phyloP scores from a whole-genome alignment of 1,140 invertebrate genomes.

The Papilio helenus region DNA sequence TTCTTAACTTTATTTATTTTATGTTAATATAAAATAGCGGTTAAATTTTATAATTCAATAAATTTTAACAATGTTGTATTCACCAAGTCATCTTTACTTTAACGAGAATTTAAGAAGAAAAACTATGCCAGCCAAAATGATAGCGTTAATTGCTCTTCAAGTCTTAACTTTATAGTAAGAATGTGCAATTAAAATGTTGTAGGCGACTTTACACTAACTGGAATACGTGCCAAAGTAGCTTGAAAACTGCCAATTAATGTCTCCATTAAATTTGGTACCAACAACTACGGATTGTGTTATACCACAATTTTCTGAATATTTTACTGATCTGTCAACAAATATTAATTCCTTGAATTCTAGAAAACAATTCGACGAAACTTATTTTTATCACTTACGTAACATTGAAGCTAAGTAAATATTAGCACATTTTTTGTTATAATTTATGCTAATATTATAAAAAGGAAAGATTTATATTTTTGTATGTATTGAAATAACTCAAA shows the following conservation, averaged over 20 bases:
- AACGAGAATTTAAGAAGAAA: constrained; percentile 16
- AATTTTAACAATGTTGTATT: not conserved
- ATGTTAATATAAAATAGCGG: not conserved
- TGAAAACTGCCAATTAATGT: constrained; percentile 14
- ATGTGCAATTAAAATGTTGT: constrained; percentile 21
- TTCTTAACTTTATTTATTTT: not conserved
- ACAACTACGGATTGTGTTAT: not conserved
- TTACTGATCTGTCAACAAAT: not conserved
- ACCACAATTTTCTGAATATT: constrained; percentile 3
- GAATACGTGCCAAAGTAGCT: constrained; percentile 25
- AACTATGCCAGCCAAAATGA: constrained; percentile 22
- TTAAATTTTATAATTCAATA: not conserved
- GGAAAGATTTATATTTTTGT: too few species aligned
- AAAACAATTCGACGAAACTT: not conserved
- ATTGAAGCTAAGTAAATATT: not conserved
- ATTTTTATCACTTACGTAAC: not conserved
- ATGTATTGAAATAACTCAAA: too few species aligned
- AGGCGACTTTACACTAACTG: constrained; percentile 24
- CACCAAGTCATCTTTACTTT: not conserved
- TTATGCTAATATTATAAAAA: too few species aligned
- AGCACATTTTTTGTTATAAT: too few species aligned
- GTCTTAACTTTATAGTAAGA: constrained; percentile 28
- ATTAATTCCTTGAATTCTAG: not conserved
- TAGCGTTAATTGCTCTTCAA: constrained; percentile 24
- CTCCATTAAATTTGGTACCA: constrained; percentile 20